phyloP scores from a whole-genome alignment of 1,140 invertebrate species.

The Yoshiicerus persimilis region DNA sequence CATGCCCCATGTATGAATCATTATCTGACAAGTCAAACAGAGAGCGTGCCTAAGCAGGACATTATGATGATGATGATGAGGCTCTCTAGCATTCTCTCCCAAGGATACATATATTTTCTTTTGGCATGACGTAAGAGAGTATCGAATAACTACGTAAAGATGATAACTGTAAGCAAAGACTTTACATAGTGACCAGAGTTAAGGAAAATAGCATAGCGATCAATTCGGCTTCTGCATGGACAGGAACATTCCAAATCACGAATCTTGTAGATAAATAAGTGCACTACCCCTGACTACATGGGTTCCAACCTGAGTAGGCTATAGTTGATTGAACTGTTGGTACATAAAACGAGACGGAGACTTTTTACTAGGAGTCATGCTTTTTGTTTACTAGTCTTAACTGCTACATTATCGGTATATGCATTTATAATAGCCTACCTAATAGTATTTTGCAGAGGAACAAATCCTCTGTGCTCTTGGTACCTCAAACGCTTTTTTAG shows the following conservation, averaged over 20 bases:
- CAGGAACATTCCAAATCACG: neutral
- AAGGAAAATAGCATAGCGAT: neutral
- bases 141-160: neutral
- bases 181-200: neutral
- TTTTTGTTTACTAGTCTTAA: neutral
- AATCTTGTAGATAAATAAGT: neutral
- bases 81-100: neutral
- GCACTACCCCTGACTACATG: neutral
- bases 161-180: neutral
- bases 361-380: neutral
- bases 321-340: neutral
- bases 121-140: neutral
- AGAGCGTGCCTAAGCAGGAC: conserved; percentile 30
- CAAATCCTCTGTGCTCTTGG: neutral
- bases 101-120: neutral
- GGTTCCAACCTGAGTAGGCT: neutral
- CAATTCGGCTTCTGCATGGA: conserved; percentile 1
- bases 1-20: conserved; percentile 30
- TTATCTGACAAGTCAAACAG: conserved; percentile 34
- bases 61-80: conserved; percentile 23
- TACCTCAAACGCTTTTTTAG: neutral
- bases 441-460: neutral
- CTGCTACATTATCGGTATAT: neutral
- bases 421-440: neutral
- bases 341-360: neutral